Conservation (phyloP, 1,140 invertebrate genomes). For the Drosophila azteca region DNA sequence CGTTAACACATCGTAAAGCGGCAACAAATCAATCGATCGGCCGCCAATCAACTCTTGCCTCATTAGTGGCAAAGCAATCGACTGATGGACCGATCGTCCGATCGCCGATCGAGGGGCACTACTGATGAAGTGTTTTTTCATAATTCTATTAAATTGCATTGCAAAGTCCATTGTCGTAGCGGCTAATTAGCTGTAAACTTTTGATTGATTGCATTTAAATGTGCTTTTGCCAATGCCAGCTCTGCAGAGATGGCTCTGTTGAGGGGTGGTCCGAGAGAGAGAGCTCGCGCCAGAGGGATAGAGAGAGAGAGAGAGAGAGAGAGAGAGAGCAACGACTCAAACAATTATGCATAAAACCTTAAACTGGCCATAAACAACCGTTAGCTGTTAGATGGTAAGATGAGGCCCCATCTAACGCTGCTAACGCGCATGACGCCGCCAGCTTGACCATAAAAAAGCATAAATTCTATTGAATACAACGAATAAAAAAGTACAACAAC, state of each 20-base stretch:
- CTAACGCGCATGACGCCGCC: constrained; percentile 54
- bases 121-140: constrained; percentile 48
- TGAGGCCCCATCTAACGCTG: constrained; percentile 2
- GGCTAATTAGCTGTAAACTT: constrained; percentile 31
- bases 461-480: constrained; percentile 67
- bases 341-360: constrained; percentile 56
- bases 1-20: constrained; percentile 30
- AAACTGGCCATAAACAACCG: constrained; percentile 53
- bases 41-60: constrained; percentile 8
- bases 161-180: background rate
- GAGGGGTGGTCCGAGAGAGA: background rate
- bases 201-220: constrained; percentile 58
- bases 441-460: constrained; percentile 62
- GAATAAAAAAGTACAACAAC: constrained; percentile 9
- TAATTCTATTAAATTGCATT: constrained; percentile 47
- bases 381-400: constrained; percentile 30
- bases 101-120: no score
- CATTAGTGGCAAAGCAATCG: constrained; percentile 25
- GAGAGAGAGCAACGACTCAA: constrained; percentile 22
- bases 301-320: background rate
- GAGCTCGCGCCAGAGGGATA: no score
- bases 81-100: background rate
- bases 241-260: background rate
- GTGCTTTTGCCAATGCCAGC: constrained; percentile 5
- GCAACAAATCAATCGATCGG: no score